Evolutionary conservation across 2,888 invertebrate genomes (phyloP), one percentile per base, ranked within the genome.

Genomic region (Alloscopus bannaensis): DNA sequence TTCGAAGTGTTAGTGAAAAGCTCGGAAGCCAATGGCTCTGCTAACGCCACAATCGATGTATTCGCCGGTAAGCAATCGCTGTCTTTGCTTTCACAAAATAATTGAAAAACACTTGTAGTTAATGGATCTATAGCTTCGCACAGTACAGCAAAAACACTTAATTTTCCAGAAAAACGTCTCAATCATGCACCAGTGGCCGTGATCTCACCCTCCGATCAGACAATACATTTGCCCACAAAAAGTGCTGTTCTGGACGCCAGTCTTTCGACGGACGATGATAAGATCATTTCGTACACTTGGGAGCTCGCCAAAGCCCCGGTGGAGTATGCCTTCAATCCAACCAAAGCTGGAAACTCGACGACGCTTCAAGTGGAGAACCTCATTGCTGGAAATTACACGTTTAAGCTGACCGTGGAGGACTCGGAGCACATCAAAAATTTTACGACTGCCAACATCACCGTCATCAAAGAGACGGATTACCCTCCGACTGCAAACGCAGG

Each of bases 401-500:
- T 96, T 88, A 94, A 91, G 88, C 89, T 98, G 80, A 97, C 96
- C 0, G 95, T 98, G 0, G 95, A 95, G 81, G 98, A 98, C 88
- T 94, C 95, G 0, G 95, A 97, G 88, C 94, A 95, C 86, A 93
- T 93, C 0, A 94, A 93, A 73, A 96, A 95, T 88, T 94, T 93
- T 0, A 94, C 95, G 0, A 93, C 92, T 4, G 97, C 97, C 4
- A 95, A 94, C 88, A 94, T 98, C 68, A 95, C 94, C 2, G 96
- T 97, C 16, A 89, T 96, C 20, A 95, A 96, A 90, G 94, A 94
- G 85, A 95, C 93, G 0, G 98, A 98, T 88, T 98, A 98, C 89
- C 97, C 97, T 0, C 98, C 98, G 0, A 95, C 95, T 88, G 97
- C 97, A 0, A 97, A 97, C 90, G 97, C 97, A 59, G 95, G 97